These are phyloP conservation scores for Apocheima hispidaria DNA, from an alignment of 2,888 invertebrate species.

Conservation along the genomic window DNA sequence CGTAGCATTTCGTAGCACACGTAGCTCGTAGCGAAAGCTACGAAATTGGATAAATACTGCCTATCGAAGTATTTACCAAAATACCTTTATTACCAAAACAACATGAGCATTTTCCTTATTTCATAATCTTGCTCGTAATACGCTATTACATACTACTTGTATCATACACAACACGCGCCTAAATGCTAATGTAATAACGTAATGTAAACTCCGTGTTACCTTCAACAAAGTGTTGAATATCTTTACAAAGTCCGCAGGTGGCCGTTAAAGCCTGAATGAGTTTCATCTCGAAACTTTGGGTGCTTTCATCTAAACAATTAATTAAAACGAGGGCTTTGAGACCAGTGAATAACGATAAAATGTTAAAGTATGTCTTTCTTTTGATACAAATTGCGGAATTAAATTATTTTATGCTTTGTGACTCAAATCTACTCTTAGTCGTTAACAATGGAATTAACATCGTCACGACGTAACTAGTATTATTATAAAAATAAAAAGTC, in stretches of 20 bases:
- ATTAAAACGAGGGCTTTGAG: slow-evolving; percentile 34
- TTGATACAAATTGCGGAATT: slow-evolving; percentile 18
- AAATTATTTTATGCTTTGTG: slow-evolving; percentile 6
- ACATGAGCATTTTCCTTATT: slow-evolving; percentile 8
- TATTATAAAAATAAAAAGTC: too few species aligned
- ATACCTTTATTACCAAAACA: neutral
- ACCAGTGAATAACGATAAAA: slow-evolving; percentile 31
- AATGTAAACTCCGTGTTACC: slow-evolving; percentile 25
- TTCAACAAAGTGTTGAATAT: slow-evolving; percentile 36
- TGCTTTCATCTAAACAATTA: slow-evolving; percentile 38
- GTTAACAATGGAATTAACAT: too few species aligned
- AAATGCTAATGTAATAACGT: slow-evolving; percentile 34
- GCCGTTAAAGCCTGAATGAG: slow-evolving; percentile 30
- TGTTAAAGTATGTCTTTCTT: slow-evolving; percentile 22
- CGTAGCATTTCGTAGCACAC: slow-evolving; percentile 30
- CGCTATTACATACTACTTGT: slow-evolving; percentile 9
- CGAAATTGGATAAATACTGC: too few species aligned
- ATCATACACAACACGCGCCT: slow-evolving; percentile 9
- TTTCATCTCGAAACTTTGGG: slow-evolving; percentile 33
- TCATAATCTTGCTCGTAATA: slow-evolving; percentile 4
- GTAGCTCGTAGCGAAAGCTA: slow-evolving; percentile 34
- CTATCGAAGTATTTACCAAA: neutral
- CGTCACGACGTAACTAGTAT: too few species aligned
- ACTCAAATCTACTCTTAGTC: neutral
- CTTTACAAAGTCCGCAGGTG: slow-evolving; percentile 37